Base-by-base conservation (phyloP, 1,140 invertebrate genomes). In the Leptonema lineaticorne region DNA sequence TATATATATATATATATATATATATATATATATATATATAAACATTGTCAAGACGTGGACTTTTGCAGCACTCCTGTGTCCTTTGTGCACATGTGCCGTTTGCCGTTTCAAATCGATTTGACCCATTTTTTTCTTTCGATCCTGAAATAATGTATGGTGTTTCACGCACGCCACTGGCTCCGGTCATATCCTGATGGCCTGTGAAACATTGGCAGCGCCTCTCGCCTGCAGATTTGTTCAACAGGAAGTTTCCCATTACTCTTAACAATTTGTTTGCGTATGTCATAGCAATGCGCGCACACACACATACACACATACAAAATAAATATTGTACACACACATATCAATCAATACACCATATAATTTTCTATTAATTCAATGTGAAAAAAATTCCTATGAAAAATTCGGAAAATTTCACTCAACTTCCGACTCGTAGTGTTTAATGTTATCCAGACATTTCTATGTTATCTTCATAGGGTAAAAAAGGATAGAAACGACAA, bases 261-360 rank as follows among this genome's bases (percentile, higher is more conserved):
- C 18, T 64, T 64, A 64, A 64, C 62, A 64, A 64, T 64, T 64
- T 64, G 62, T 64, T 64, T 64, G 62, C 62, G 62, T 64, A 53
- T 46, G 45, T 62, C 24, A 26, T 53, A 7, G 24, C 62, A 37
- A 46, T n/a, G 27, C 33, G 28, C 26, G 45, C 59, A 62, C 37
- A 63, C 41, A 48, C 45, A 46, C 33, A 27, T 20, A 20, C 20
- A 18, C 22, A 48, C 46, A 18, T 48, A 48, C 46, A 20, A n/a
- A n/a, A n/a, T n/a, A n/a, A n/a, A n/a, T 6, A 33, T 11, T 33
- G 30, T 33, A 5, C 5, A 33, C 5, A 33, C 5, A 33, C 30
- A 5, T 33, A 33, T 33, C 30, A 6, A 33, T 33, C 5, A 11
- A 33, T 11, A 11, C 30, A 33, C 30, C n/a, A 33, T 11, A 33